A percentile compares a stretch with the other conserved stretches of the same genome.
Evolutionary conservation across 2,113 vertebrate genomes (phyloP).

Genomic region (Pithys albifrons): DNA sequence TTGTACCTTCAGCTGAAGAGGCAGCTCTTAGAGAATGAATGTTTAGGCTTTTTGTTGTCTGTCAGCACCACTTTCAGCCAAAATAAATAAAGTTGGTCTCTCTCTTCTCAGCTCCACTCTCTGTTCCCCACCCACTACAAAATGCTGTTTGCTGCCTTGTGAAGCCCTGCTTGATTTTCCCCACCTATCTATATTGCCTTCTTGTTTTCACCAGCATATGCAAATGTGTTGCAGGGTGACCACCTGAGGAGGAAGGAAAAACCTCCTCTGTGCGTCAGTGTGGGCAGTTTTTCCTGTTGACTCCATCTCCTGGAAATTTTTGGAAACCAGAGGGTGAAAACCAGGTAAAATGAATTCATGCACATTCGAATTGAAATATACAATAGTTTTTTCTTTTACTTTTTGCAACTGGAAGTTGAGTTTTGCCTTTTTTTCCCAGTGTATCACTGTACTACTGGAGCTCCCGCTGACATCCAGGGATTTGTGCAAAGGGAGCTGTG

Average conservation of each 20-base stretch:
- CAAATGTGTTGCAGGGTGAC: neutral
- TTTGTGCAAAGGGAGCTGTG: neutral
- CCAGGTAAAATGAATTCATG: neutral
- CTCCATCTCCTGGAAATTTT: neutral
- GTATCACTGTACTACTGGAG: neutral
- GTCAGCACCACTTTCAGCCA: constrained; percentile 4
- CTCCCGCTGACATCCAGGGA: neutral
- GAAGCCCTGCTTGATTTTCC: neutral
- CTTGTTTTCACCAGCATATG: neutral
- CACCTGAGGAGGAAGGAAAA: neutral
- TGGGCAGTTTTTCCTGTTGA: neutral
- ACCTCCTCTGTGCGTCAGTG: neutral
- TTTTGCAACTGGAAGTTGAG: neutral
- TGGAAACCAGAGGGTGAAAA: neutral
- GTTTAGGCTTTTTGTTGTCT: constrained; percentile 12
- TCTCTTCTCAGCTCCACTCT: neutral
- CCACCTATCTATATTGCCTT: neutral
- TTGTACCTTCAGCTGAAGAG: neutral
- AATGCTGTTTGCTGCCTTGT: neutral
- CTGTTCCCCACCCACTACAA: neutral
- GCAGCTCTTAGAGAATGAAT: neutral
- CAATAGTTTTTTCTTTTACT: neutral
- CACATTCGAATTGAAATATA: neutral
- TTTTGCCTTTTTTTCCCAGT: neutral
- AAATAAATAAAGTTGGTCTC: neutral